These are phyloP conservation scores for Phalacrocorax aristotelis DNA, from an alignment of 2,113 vertebrate genomes.

Conservation along the genomic window DNA sequence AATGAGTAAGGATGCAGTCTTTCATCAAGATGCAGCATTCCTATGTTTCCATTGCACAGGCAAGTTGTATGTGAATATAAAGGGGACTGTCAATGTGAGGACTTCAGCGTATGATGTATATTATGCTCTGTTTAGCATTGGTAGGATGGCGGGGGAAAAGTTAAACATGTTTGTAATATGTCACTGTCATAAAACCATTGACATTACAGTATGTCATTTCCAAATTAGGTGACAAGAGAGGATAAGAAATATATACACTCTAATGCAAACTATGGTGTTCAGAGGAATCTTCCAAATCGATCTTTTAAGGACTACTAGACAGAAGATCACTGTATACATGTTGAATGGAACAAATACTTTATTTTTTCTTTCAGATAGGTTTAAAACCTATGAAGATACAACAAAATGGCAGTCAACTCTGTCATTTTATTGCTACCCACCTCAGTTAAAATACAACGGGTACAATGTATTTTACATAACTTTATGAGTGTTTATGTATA, in stretches of 20 bases:
- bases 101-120: neutral
- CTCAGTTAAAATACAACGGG: conserved; percentile 77
- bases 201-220: neutral
- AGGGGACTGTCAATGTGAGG: neutral
- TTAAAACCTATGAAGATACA: conserved; percentile 76
- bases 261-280: neutral
- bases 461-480: conserved; percentile 76
- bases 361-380: conserved; percentile 75
- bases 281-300: neutral
- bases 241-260: neutral
- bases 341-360: conserved; percentile 71
- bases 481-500: conserved; percentile 72
- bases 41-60: neutral
- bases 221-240: neutral
- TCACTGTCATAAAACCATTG: neutral
- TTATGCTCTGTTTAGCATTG: neutral
- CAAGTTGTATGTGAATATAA: neutral
- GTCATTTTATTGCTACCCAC: conserved; percentile 76
- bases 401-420: conserved; percentile 71
- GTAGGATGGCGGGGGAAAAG: neutral
- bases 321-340: conserved; percentile 14
- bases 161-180: neutral
- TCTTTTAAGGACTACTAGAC: neutral
- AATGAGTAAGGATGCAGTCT: neutral
- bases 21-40: neutral